These are phyloP conservation scores for Macrocentrus cingulum DNA, from an alignment of 1,140 invertebrate genomes.

Conservation along the genomic window DNA sequence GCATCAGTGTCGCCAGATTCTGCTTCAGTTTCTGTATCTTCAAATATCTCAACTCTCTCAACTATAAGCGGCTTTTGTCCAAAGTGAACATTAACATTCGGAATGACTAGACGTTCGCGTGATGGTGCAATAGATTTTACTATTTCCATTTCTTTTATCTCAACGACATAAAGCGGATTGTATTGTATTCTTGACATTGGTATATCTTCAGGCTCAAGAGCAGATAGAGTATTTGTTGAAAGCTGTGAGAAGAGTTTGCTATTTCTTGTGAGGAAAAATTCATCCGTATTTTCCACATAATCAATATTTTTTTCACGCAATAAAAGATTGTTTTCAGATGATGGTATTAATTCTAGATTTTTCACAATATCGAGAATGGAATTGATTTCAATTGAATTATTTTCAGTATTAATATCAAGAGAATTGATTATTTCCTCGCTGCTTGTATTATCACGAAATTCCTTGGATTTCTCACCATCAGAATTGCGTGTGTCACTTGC, in stretches of 20 bases:
- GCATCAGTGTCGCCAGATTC: slow-evolving; percentile 62
- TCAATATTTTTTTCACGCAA: slow-evolving; percentile 26
- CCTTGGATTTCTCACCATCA: slow-evolving; percentile 51
- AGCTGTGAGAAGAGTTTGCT: slow-evolving; percentile 73
- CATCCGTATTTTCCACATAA: slow-evolving; percentile 45
- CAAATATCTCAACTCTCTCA: slow-evolving; percentile 60
- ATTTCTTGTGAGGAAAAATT: slow-evolving; percentile 65
- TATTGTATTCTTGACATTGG: slow-evolving; percentile 32
- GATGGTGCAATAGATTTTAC: slow-evolving; percentile 54
- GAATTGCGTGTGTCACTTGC: slow-evolving; percentile 40
- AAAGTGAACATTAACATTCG: slow-evolving; percentile 47
- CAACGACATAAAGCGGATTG: slow-evolving; percentile 59
- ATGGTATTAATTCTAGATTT: slow-evolving; percentile 36
- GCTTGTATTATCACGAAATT: slow-evolving; percentile 31
- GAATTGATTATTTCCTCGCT: slow-evolving; percentile 43
- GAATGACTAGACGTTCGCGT: slow-evolving; percentile 49
- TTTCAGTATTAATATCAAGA: slow-evolving; percentile 30
- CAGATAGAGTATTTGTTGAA: slow-evolving; percentile 59
- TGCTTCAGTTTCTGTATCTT: slow-evolving; percentile 61
- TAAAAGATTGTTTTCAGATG: slow-evolving; percentile 31
- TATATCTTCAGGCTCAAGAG: slow-evolving; percentile 34
- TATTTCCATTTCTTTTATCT: slow-evolving; percentile 63
- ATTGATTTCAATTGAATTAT: slow-evolving; percentile 39
- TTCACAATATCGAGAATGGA: slow-evolving; percentile 48
- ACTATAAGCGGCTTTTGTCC: slow-evolving; percentile 56